phyloP scores from a whole-genome alignment of 2,797 vertebrate species.

The Taeniopygia guttata region DNA sequence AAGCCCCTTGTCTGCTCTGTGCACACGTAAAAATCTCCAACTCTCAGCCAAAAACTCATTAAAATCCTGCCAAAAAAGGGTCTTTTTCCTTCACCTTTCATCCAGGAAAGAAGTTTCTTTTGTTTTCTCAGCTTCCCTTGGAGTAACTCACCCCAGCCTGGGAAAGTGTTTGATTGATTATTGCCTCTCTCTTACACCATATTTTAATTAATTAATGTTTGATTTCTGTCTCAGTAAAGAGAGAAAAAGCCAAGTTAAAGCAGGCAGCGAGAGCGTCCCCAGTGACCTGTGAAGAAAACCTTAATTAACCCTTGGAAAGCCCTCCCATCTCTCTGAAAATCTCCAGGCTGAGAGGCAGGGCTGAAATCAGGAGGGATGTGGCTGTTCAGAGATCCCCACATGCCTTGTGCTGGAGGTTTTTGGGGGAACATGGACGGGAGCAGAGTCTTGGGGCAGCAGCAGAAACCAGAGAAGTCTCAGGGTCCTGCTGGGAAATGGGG shows the following conservation, averaged over 20 bases:
- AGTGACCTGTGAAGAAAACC: background rate
- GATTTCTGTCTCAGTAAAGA: background rate
- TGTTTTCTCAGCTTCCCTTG: background rate
- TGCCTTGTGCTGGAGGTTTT: background rate
- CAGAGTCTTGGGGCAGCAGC: too few species aligned
- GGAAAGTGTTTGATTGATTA: background rate
- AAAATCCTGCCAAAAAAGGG: background rate
- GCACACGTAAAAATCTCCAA: background rate
- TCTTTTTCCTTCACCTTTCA: background rate
- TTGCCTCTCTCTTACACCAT: background rate
- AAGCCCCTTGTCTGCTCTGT: background rate
- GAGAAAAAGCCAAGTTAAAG: background rate
- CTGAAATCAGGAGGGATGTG: background rate
- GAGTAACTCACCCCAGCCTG: background rate
- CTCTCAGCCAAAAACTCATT: background rate
- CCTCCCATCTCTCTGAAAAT: background rate
- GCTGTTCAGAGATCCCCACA: background rate
- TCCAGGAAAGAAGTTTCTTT: background rate
- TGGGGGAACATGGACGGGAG: accelerated
- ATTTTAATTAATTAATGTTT: slow-evolving; percentile 1
- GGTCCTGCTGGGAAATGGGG: too few species aligned
- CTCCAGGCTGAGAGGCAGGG: background rate
- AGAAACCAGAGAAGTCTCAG: background rate
- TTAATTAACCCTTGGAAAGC: background rate
- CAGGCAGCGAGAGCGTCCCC: background rate